Conservation (phyloP, 2,888 invertebrate species). For the Spilosoma lubricipeda region DNA sequence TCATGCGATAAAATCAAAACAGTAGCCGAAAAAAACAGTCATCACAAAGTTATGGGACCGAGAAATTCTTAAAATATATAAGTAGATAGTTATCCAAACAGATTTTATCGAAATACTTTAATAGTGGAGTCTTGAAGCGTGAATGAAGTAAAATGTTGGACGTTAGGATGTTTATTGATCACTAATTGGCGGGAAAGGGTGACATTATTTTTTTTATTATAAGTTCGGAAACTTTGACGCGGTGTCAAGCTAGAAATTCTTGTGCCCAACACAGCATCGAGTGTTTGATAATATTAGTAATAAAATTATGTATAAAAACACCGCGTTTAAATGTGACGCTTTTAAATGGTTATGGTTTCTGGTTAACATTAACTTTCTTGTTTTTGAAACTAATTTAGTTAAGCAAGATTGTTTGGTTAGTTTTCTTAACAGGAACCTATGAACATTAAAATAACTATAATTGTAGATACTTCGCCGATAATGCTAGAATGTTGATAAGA, state of each 20-base stretch:
- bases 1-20: conserved; percentile 50
- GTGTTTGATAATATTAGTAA: conserved; percentile 17
- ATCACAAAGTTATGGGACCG: conserved; percentile 56
- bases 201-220: conserved; percentile 35
- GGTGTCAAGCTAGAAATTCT: conserved; percentile 30
- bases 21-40: conserved; percentile 55
- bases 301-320: conserved; percentile 20
- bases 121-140: conserved; percentile 43
- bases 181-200: conserved; percentile 51
- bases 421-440: conserved; percentile 11
- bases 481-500: neutral
- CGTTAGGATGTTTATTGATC: conserved; percentile 47
- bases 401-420: conserved; percentile 9
- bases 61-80: conserved; percentile 56
- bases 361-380: conserved; percentile 9
- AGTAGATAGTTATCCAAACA: conserved; percentile 40
- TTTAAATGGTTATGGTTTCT: conserved; percentile 24
- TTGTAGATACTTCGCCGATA: neutral
- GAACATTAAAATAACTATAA: conserved; percentile 3
- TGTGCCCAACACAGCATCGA: neutral
- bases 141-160: conserved; percentile 47
- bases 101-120: conserved; percentile 57
- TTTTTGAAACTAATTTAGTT: conserved; percentile 18
- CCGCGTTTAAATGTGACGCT: conserved; percentile 15
- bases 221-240: conserved; percentile 19